Base-by-base conservation (phyloP, 2,888 invertebrate genomes). In the Clistopyga incitator region DNA sequence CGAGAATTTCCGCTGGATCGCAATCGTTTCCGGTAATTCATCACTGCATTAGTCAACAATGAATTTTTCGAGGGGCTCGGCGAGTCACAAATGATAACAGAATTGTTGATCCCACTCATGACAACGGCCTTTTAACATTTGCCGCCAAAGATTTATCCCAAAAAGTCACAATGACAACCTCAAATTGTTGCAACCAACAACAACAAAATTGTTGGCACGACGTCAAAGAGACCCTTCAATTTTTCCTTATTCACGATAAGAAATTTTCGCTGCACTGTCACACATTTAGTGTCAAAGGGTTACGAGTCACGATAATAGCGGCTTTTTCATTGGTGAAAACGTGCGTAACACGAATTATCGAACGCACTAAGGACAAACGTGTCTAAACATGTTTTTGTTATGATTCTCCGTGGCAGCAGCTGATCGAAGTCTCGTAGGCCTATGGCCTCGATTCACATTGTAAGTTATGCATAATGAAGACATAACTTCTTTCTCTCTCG, bases 21-120 rank as follows among this genome's bases (percentile, higher is more conserved):
- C 23, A 83, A 79, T 29, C 82, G 64, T 47, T 80, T 78, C 18
- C 72, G 76, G 45, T 64, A 83, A 64, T 83, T 54, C 23, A 56
- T 59, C 11, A 71, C 6, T 0, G 13, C 10, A 50, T 18, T 20
- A 13, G 3, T 15, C 52, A 34, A 56, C 6, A 8, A n/a, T 0
- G 34, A 20, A 15, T 23, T 20, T 15, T 20, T 80, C n/a, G 42
- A 67, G 3, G 61, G 42, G 29, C 75, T 71, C 52, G 86, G 84
- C 2, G 86, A 76, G n/a, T 86, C 86, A 68, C 85, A 83, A 47
- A 86, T 78, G 20, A 84, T 81, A 13, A 86, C 82, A 42, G 86
- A 50, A 70, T 85, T 84, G 81, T 86, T 84, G 8, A 59, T 59
- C 11, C 71, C 59, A 71, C 64, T 75, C 86, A 86, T 86, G 25